phyloP scores from a whole-genome alignment of 2,113 vertebrate species.

The Tor tambroides region DNA sequence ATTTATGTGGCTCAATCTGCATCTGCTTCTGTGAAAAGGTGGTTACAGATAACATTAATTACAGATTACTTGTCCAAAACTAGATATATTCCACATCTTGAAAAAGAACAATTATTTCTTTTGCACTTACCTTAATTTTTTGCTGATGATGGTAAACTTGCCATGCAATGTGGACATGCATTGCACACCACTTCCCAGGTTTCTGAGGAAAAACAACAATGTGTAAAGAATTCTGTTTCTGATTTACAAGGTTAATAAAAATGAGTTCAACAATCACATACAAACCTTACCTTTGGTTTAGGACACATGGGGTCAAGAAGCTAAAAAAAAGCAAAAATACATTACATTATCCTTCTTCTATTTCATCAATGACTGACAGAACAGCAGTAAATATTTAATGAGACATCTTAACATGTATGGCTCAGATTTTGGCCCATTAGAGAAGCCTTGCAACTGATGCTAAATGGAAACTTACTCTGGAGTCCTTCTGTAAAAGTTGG shows the following conservation, averaged over 20 bases:
- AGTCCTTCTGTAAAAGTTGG: constrained; percentile 85
- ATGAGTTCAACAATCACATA: not conserved
- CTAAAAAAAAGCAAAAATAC: constrained; percentile 32
- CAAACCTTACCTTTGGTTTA: constrained; percentile 54
- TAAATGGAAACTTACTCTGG: constrained; percentile 76
- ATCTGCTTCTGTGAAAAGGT: constrained; percentile 80
- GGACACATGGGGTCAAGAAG: constrained; percentile 52
- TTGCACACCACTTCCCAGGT: constrained; percentile 84
- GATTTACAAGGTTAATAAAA: not conserved
- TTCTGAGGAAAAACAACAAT: constrained; percentile 72
- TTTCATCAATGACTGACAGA: not conserved
- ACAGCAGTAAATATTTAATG: not conserved
- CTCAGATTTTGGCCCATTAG: not conserved
- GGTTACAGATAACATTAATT: not conserved
- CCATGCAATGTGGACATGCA: constrained; percentile 93
- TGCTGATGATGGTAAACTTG: constrained; percentile 90
- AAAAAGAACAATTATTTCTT: not conserved
- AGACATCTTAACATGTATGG: not conserved
- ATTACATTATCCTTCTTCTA: not conserved
- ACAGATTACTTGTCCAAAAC: not conserved
- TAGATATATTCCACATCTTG: not conserved
- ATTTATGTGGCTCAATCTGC: constrained; percentile 83
- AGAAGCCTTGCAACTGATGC: not conserved
- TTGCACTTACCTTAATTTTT: constrained; percentile 83
- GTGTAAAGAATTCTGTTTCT: not conserved